These are phyloP conservation scores for Chaetorhynchus papuensis DNA, from an alignment of 2,113 vertebrate genomes.

Conservation along the genomic window DNA sequence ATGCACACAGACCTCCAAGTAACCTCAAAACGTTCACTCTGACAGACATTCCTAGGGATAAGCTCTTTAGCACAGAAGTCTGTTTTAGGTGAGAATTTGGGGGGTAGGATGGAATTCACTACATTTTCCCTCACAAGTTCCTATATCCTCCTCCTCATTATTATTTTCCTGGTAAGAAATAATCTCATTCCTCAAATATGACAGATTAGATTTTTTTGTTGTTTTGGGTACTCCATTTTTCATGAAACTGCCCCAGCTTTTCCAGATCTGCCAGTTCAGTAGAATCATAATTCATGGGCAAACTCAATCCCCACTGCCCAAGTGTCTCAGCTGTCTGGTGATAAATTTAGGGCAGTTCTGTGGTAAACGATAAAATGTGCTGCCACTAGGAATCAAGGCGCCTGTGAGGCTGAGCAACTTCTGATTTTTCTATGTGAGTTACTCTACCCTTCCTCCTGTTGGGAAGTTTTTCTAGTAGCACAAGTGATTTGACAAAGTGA, in stretches of 20 bases:
- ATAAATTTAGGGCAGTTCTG: background rate
- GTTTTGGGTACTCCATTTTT: background rate
- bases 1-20: background rate
- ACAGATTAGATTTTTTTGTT: background rate
- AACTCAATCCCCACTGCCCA: background rate
- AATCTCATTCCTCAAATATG: background rate
- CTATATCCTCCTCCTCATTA: background rate
- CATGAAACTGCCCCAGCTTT: background rate
- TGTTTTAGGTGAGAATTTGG: background rate
- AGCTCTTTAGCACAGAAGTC: background rate
- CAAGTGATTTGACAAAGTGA: background rate
- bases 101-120: background rate
- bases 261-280: background rate
- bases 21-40: background rate
- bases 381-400: background rate
- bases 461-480: background rate
- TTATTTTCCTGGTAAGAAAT: background rate
- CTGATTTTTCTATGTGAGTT: background rate
- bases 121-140: background rate
- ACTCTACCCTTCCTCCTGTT: background rate
- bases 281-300: background rate
- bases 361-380: background rate
- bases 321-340: background rate
- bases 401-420: background rate
- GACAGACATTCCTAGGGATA: background rate